Base-by-base conservation (phyloP, 2,113 vertebrate genomes). In the Cynopterus brachyotis region DNA sequence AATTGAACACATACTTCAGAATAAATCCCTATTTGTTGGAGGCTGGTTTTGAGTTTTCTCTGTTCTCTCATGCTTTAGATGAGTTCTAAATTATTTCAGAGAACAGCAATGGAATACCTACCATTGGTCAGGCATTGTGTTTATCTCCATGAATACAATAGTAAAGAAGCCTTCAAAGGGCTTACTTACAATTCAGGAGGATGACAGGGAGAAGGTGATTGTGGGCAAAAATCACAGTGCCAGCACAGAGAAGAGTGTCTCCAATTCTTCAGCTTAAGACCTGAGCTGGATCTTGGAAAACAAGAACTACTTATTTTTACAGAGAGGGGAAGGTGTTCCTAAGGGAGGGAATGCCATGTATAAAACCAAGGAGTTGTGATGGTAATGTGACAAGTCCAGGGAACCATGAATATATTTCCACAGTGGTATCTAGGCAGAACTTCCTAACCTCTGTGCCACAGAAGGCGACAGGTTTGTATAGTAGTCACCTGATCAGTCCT, bases 31-130 rank as follows among this genome's bases (percentile, higher is more conserved):
- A 2, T 72, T 91, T 93, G 22, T 35, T 85, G n/a, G 82, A 86
- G 59, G 59, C 32, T 62, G 60, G 15, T 53, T 95, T 40, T 93
- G 73, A 93, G 69, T 94, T 94, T 78, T 93, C 32, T 83, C 26
- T 80, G 20, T 92, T 92, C n/a, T 66, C n/a, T 42, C 42, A 20
- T 96, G 47, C 64, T 93, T 85, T 85, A 85, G 53, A 70, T 72
- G 82, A 62, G 37, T 91, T 94, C 53, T 94, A 19, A 50, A 45
- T 82, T 80, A 81, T 76, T 85, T 89, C 32, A 50, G 30, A 62
- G 92, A 82, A 45, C 11, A 79, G 17, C 47, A 93, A 0, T 17
- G 50, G 57, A 70, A 0, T 28, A 42, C n/a, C 57, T 80, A 32
- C 2, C 40, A 1, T 70, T 69, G 87, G 30, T 53, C 12, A 93